These are phyloP conservation scores for Perizoma affinitatum DNA, from an alignment of 2,888 invertebrate species.

Conservation along the genomic window DNA sequence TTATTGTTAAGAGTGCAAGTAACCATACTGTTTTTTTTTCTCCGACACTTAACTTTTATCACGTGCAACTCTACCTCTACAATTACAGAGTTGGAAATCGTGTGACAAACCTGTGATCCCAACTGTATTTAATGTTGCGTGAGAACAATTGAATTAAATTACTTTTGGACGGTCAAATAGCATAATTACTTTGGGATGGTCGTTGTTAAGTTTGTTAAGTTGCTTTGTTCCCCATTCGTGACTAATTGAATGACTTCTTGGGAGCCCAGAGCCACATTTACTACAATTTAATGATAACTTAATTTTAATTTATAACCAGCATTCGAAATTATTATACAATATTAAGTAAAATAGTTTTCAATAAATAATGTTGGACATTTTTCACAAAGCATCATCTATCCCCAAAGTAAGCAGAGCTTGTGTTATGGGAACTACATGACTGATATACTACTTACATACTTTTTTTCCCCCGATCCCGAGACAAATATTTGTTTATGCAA, in stretches of 20 bases:
- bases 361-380: too few species aligned
- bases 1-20: too few species aligned
- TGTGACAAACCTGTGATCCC: slow-evolving; percentile 39
- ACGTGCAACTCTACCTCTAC: slow-evolving; percentile 24
- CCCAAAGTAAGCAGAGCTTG: too few species aligned
- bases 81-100: slow-evolving; percentile 37
- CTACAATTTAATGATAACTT: background rate
- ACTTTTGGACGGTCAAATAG: slow-evolving; percentile 47
- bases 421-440: too few species aligned
- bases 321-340: too few species aligned
- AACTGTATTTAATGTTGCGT: slow-evolving; percentile 56
- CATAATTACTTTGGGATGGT: slow-evolving; percentile 40
- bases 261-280: slow-evolving; percentile 12
- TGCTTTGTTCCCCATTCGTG: slow-evolving; percentile 24
- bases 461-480: too few species aligned
- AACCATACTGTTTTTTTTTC: slow-evolving; percentile 30
- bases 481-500: too few species aligned
- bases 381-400: too few species aligned
- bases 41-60: slow-evolving; percentile 10
- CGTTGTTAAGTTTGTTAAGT: slow-evolving; percentile 39
- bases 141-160: slow-evolving; percentile 61
- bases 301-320: too few species aligned
- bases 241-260: slow-evolving; percentile 27
- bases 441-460: too few species aligned
- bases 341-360: too few species aligned